These are phyloP conservation scores for Bombus turneri DNA, from an alignment of 1,140 invertebrate genomes.

Conservation along the genomic window DNA sequence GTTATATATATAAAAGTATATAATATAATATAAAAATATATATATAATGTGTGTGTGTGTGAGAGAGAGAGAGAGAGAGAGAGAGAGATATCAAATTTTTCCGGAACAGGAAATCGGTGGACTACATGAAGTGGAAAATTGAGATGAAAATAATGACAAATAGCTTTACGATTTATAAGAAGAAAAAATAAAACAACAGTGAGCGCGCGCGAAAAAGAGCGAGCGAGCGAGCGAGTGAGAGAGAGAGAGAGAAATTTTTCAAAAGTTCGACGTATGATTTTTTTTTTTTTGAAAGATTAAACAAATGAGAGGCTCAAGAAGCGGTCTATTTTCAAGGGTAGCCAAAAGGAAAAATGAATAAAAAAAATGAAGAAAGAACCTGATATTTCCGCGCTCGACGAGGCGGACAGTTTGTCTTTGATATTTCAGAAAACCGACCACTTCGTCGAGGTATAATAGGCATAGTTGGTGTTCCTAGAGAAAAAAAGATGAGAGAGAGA, in stretches of 20 bases:
- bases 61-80: not conserved
- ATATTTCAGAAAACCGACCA: conserved; percentile 30
- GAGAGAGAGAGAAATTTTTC: conserved; percentile 28
- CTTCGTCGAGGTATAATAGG: conserved; percentile 52
- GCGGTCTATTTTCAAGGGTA: conserved; percentile 65
- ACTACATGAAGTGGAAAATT: conserved; percentile 20
- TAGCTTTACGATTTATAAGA: conserved; percentile 74
- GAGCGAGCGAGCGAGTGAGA: not conserved
- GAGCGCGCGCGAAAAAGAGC: conserved; percentile 7
- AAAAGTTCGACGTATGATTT: conserved; percentile 58
- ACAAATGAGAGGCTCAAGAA: conserved; percentile 62
- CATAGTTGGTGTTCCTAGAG: conserved; percentile 66
- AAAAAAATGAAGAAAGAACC: conserved; percentile 22
- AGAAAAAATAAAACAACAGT: conserved; percentile 6
- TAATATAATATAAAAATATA: conserved; percentile 21
- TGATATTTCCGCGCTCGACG: conserved; percentile 59
- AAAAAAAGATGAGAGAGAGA: conserved; percentile 21
- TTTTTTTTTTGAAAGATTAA: conserved; percentile 49
- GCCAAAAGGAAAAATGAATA: conserved; percentile 11
- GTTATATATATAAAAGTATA: conserved; percentile 28
- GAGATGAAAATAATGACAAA: conserved; percentile 57
- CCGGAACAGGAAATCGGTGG: conserved; percentile 30
- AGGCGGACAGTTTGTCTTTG: conserved; percentile 34
- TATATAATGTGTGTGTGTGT: not conserved
- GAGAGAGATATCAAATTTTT: conserved; percentile 38